A percentile compares a stretch with the other conserved stretches of the same genome.
Conservation (phyloP, 2,888 invertebrate species). For the Cheiracanthium punctorium region DNA sequence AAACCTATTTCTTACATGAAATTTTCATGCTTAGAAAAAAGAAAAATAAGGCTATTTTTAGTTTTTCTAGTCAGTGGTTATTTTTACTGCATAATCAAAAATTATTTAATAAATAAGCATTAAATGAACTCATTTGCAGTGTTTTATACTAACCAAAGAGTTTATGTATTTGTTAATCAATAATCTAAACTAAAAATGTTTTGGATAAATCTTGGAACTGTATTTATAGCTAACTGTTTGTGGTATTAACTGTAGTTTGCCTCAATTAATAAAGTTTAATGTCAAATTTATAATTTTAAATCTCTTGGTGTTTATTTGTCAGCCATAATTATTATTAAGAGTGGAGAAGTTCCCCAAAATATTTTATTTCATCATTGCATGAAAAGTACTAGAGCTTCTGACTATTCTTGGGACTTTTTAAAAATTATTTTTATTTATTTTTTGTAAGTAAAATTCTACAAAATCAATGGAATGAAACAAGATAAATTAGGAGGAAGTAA, state of each 20-base stretch:
- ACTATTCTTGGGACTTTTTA: too few relatives aligned
- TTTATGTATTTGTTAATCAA: slow-evolving; percentile 18
- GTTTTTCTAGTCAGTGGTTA: slow-evolving; percentile 7
- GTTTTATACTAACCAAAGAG: slow-evolving; percentile 41
- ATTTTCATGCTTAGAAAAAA: too few relatives aligned
- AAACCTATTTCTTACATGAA: background rate
- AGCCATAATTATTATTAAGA: too few relatives aligned
- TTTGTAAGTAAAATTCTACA: too few relatives aligned
- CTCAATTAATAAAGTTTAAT: background rate
- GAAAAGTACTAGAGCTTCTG: too few relatives aligned
- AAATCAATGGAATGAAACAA: too few relatives aligned
- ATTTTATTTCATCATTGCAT: too few relatives aligned
- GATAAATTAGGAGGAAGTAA: too few relatives aligned
- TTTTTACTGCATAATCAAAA: background rate
- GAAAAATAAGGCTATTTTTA: background rate
- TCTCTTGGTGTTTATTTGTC: background rate
- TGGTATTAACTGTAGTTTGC: slow-evolving; percentile 10
- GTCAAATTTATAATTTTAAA: background rate
- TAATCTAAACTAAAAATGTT: background rate
- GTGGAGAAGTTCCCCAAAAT: too few relatives aligned
- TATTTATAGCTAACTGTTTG: background rate
- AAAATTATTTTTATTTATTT: too few relatives aligned
- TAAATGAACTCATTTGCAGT: background rate
- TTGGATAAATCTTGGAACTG: background rate
- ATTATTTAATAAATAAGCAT: background rate